Conservation (phyloP, 2,888 invertebrate genomes). For the Catocala fraxini region DNA sequence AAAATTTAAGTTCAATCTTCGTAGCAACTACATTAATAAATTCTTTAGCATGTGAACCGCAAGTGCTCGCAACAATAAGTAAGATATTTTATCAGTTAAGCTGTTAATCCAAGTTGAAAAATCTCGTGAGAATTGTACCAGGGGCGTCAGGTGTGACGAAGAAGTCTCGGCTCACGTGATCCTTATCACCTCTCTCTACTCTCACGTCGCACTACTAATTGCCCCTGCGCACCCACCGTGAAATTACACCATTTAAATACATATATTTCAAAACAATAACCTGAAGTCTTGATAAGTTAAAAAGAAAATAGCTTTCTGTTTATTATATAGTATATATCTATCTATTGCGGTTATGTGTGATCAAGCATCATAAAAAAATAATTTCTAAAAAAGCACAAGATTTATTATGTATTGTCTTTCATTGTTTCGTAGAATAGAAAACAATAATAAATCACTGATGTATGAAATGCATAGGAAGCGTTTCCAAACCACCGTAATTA, state of each 20-base stretch:
- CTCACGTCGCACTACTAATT: constrained; percentile 81
- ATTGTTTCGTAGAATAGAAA: too few species aligned
- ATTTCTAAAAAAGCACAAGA: too few species aligned
- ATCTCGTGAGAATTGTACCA: constrained; percentile 52
- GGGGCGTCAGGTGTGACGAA: constrained; percentile 58
- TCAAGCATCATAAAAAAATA: too few species aligned
- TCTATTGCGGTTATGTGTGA: too few species aligned
- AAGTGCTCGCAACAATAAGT: constrained; percentile 29
- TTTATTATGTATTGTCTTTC: too few species aligned
- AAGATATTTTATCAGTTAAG: constrained; percentile 43
- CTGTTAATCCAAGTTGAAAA: constrained; percentile 50
- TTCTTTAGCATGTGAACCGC: constrained; percentile 33
- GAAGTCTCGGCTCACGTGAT: constrained; percentile 57
- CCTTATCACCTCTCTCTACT: constrained; percentile 64
- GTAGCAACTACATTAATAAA: background rate
- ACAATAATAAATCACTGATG: too few species aligned
- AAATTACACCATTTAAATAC: constrained; percentile 79
- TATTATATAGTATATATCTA: too few species aligned
- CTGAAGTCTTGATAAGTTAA: constrained; percentile 55
- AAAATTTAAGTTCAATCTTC: background rate
- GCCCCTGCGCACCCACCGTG: constrained; percentile 72
- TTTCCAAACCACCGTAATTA: constrained; percentile 53
- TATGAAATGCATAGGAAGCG: background rate
- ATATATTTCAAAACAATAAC: constrained; percentile 72
- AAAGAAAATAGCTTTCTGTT: constrained; percentile 30